Conservation (phyloP, 2,797 vertebrate genomes). For the Pyrrhura leucotis region DNA sequence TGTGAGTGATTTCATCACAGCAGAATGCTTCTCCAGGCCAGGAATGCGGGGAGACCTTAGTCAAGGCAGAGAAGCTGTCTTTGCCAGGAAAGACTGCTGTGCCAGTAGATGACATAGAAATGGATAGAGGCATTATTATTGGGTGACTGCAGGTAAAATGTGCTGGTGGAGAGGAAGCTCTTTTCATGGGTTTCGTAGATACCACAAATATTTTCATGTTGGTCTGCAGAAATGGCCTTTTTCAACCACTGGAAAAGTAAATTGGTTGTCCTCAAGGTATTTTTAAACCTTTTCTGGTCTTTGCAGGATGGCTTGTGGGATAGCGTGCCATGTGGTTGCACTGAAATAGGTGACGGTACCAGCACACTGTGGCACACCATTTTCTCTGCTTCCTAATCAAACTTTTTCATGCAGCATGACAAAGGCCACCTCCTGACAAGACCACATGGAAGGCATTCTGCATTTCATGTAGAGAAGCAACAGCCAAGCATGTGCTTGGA, state of each 20-base stretch:
- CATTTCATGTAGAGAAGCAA: background rate
- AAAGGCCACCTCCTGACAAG: background rate
- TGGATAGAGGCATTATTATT: background rate
- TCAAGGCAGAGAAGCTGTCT: background rate
- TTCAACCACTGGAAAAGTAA: background rate
- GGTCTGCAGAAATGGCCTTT: background rate
- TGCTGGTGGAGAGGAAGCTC: background rate
- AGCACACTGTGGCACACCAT: background rate
- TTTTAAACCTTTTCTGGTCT: background rate
- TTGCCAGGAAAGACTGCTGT: background rate
- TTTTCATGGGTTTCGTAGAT: background rate
- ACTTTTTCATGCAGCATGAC: background rate
- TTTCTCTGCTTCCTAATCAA: background rate
- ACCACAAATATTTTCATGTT: background rate
- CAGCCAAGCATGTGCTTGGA: background rate
- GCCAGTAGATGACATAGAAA: background rate
- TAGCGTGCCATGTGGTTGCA: background rate
- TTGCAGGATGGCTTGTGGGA: background rate
- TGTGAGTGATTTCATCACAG: slow-evolving; percentile 24
- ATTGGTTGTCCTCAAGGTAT: background rate
- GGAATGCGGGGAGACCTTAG: background rate
- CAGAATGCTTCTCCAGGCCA: background rate
- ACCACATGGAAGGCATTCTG: background rate
- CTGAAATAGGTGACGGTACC: background rate
- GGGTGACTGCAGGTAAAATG: background rate